A percentile compares a stretch with the other conserved stretches of the same genome.
These are phyloP conservation scores for Oreochromis grahami DNA, from an alignment of 2,797 vertebrate genomes.

Conservation along the genomic window DNA sequence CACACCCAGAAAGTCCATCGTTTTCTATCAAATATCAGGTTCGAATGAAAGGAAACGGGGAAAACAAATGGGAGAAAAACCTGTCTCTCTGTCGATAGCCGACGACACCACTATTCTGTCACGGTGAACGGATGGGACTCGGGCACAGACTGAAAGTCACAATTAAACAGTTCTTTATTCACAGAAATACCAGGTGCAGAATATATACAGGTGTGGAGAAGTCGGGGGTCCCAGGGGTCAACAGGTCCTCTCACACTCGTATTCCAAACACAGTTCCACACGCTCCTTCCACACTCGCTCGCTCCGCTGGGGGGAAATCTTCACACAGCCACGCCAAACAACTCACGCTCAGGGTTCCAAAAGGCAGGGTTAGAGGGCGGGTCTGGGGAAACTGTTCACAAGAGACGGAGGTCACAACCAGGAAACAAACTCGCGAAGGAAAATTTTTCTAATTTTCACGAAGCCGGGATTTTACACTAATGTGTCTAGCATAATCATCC, in stretches of 20 bases:
- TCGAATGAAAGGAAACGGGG: accelerated
- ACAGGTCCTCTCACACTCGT: background rate
- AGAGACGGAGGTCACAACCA: background rate
- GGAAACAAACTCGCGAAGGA: background rate
- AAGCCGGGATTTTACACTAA: background rate
- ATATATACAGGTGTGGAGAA: background rate
- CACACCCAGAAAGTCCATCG: accelerated
- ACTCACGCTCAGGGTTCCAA: accelerated
- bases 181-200: background rate
- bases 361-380: accelerated
- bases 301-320: background rate
- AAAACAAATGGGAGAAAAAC: background rate
- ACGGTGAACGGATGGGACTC: background rate
- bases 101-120: accelerated
- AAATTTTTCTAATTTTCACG: background rate
- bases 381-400: accelerated
- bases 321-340: background rate
- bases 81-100: background rate
- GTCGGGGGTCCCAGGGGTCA: background rate
- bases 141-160: background rate
- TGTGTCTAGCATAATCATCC: background rate
- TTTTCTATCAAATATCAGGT: background rate
- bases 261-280: background rate
- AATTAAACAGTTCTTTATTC: background rate
- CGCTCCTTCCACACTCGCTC: background rate